A percentile compares a stretch with the other conserved stretches of the same genome.
Conservation (phyloP, 2,888 invertebrate species). For the Drosophila merina region DNA sequence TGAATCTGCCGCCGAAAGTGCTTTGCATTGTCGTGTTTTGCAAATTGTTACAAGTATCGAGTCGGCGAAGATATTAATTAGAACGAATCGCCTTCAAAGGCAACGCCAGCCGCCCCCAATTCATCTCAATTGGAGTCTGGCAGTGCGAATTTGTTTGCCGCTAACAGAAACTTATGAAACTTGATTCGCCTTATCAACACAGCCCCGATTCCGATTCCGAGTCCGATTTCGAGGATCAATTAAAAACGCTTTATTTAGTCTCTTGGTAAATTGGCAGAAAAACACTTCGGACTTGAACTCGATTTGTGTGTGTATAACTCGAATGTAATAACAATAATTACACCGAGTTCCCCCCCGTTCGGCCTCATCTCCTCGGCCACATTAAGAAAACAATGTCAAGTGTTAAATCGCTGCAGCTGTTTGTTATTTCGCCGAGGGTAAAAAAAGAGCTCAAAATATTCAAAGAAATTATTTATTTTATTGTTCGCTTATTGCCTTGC, state of each 20-base stretch:
- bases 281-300: constrained; percentile 66
- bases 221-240: constrained; percentile 50
- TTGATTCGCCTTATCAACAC: constrained; percentile 58
- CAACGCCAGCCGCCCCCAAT: constrained; percentile 46
- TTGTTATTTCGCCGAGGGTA: constrained; percentile 2
- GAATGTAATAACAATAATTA: constrained; percentile 59
- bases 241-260: constrained; percentile 76
- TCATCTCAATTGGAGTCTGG: constrained; percentile 9
- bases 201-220: constrained; percentile 15
- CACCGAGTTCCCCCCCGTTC: constrained; percentile 6
- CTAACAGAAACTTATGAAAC: constrained; percentile 30
- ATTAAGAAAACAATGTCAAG: constrained; percentile 71
- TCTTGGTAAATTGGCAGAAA: constrained; percentile 45
- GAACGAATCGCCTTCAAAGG: constrained; percentile 41
- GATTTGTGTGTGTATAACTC: constrained; percentile 36
- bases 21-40: constrained; percentile 38
- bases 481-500: constrained; percentile 47
- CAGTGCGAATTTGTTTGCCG: constrained; percentile 23
- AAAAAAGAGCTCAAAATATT: constrained; percentile 22
- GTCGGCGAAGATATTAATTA: constrained; percentile 17
- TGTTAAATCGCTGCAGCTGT: constrained; percentile 48
- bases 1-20: constrained; percentile 26
- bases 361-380: background rate
- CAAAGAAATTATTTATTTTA: constrained; percentile 40
- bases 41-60: constrained; percentile 37